Conservation (phyloP, 2,113 vertebrate genomes). For the Hyperopisus bebe region DNA sequence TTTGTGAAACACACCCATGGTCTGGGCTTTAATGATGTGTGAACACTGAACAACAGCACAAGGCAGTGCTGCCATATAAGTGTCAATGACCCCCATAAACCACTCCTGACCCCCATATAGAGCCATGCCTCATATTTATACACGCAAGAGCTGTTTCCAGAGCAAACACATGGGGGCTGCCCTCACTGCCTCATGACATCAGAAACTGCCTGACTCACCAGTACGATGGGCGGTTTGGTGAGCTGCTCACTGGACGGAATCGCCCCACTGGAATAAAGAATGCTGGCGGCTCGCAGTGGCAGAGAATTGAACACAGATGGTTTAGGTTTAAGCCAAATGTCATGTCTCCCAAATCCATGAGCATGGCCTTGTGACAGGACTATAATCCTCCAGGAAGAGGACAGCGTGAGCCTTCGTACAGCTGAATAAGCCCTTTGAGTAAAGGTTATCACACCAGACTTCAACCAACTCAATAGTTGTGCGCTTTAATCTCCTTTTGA, state of each 20-base stretch:
- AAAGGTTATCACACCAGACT: background rate
- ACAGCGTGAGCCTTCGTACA: background rate
- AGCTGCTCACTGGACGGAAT: background rate
- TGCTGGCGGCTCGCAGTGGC: background rate
- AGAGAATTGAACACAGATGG: conserved; percentile 10
- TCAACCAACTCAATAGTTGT: background rate
- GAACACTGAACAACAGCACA: background rate
- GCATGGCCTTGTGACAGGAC: background rate
- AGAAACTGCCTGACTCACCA: background rate
- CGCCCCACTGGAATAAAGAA: background rate
- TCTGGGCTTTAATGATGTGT: background rate
- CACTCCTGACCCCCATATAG: background rate
- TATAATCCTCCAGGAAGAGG: background rate
- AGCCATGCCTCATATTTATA: background rate
- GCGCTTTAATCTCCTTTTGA: background rate
- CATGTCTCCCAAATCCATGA: background rate
- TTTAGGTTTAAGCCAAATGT: conserved; percentile 8
- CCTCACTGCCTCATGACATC: background rate
- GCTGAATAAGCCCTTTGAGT: background rate
- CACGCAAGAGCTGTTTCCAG: background rate
- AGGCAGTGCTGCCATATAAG: background rate
- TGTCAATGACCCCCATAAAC: background rate
- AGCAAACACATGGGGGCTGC: background rate
- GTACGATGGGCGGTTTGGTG: background rate
- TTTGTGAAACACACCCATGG: background rate